phyloP scores from a whole-genome alignment of 2,888 invertebrate genomes.

The Branchipolynoe longqiensis region DNA sequence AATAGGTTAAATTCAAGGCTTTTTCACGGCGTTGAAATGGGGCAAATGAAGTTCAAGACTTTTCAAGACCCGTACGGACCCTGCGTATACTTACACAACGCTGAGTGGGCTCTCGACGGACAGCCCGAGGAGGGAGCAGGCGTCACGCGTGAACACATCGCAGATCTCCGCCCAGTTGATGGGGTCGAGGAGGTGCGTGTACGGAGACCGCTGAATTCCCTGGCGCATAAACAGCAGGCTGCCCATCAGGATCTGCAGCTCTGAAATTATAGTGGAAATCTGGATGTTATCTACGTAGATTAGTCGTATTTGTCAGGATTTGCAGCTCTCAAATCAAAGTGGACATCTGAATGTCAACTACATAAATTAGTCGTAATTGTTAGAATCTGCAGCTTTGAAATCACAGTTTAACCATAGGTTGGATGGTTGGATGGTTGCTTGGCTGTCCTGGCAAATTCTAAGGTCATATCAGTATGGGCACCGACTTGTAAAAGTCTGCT shows the following conservation, averaged over 20 bases:
- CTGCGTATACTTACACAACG: slow-evolving; percentile 87
- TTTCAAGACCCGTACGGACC: neutral
- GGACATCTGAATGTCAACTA: too few species aligned
- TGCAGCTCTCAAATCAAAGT: too few species aligned
- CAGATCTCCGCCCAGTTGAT: slow-evolving; percentile 92
- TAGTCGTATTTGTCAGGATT: too few species aligned
- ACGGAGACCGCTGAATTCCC: slow-evolving; percentile 91
- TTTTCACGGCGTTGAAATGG: neutral
- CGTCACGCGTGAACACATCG: slow-evolving; percentile 95
- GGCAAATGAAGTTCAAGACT: neutral
- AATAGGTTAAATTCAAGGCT: too few species aligned
- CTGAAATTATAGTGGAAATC: slow-evolving; percentile 84
- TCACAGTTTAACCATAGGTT: too few species aligned
- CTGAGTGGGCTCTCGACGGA: slow-evolving; percentile 94
- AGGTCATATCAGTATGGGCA: too few species aligned
- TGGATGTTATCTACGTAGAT: too few species aligned
- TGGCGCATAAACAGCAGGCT: slow-evolving; percentile 90
- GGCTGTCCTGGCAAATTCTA: too few species aligned
- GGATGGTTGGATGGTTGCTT: too few species aligned
- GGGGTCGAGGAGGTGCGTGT: slow-evolving; percentile 88
- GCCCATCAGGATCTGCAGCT: slow-evolving; percentile 93
- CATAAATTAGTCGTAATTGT: too few species aligned
- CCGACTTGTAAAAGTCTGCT: too few species aligned
- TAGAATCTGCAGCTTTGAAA: too few species aligned
- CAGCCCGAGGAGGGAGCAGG: slow-evolving; percentile 93